Evolutionary conservation across 2,113 vertebrate genomes (phyloP), one percentile per base, ranked within the genome.

Genomic region (Cranoglanis bouderius): DNA sequence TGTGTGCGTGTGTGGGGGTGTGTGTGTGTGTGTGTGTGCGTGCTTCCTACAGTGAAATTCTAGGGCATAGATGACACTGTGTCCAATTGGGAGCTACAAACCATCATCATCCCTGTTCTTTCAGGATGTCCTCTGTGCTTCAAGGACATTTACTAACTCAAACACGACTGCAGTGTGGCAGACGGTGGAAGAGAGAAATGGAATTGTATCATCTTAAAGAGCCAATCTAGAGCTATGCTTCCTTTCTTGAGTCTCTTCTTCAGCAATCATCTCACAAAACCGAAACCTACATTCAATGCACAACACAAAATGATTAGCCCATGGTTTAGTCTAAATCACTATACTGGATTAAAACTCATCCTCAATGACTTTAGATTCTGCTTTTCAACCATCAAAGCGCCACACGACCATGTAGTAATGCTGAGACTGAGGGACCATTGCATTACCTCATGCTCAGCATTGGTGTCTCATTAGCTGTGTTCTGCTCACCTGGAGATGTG

Each of bases 401-500:
- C n/a, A 67, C 85, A 92, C 83, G 84, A 63, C 38, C 89, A 88
- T 85, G 0, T 88, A 82, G 89, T 40, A 61, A 83, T 88, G 88
- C 55, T 91, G 77, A 65, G 51, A 57, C 55, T 82, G 81, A 91
- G 83, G 57, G 53, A 84, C 43, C 35, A 40, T 85, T 90, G 88
- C 74, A 78, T 91, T 91, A 77, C 72, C 85, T 29, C 59, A 51
- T 61, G 53, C 91, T 93, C 46, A 83, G 81, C 85, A 65, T 88
- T 82, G 57, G 70, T n/a, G 65, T 90, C 92, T 93, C 90, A 91
- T 93, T 92, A 94, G 82, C 89, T 80, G 85, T 87, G 70, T 84
- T 89, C 90, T 92, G 91, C 81, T 89, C 89, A 93, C 91, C 91
- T 91, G 84, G 89, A 94, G 91, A 89, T 67, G 13, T 90, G 87